Conservation (phyloP, 2,888 invertebrate species). For the Drosophila leonis region DNA sequence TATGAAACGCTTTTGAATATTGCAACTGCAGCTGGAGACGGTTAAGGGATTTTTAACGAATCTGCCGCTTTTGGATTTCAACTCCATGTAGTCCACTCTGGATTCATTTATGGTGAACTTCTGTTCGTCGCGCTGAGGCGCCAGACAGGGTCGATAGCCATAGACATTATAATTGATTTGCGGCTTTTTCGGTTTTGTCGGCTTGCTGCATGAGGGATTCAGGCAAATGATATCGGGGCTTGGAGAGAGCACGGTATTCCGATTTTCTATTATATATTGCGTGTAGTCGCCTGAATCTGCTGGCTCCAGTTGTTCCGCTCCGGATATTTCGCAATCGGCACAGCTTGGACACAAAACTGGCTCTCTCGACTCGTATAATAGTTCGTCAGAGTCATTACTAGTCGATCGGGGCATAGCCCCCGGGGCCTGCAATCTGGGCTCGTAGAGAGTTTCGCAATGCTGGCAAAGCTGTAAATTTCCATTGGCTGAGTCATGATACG, state of each 20-base stretch:
- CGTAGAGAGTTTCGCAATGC: not conserved
- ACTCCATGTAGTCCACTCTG: constrained; percentile 7
- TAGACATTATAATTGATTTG: not conserved
- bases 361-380: not conserved
- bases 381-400: too few species aligned
- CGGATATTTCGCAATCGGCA: not conserved
- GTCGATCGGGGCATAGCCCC: not conserved
- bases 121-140: not conserved
- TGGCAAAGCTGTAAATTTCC: not conserved
- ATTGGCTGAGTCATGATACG: not conserved
- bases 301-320: not conserved
- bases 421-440: not conserved
- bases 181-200: too few species aligned
- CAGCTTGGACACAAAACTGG: not conserved
- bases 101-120: not conserved
- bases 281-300: not conserved
- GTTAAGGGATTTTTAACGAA: constrained; percentile 7
- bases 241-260: not conserved
- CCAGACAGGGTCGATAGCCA: not conserved
- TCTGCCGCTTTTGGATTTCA: not conserved
- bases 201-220: not conserved
- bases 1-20: not conserved
- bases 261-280: not conserved
- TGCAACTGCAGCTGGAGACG: constrained; percentile 8
- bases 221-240: not conserved